Conservation (phyloP, 2,113 vertebrate species). For the Azemiops feae region DNA sequence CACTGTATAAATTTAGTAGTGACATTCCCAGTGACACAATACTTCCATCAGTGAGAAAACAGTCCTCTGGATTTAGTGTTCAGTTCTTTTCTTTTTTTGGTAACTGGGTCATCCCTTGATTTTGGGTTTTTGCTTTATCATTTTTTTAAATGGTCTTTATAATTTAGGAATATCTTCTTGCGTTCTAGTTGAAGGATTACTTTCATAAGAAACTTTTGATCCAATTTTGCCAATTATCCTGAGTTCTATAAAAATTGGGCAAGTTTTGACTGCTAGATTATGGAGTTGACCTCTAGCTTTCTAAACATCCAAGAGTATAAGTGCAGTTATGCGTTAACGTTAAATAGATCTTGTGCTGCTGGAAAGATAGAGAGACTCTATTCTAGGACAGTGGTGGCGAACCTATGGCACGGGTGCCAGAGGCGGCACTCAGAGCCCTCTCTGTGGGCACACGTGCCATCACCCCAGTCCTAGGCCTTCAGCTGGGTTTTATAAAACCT, state of each 20-base stretch:
- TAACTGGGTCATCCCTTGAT: background rate
- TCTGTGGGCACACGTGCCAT: no score
- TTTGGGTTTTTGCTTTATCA: background rate
- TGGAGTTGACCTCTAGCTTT: background rate
- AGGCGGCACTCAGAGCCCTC: no score
- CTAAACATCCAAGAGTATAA: slow-evolving; percentile 34
- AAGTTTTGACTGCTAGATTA: background rate
- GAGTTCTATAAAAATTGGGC: background rate
- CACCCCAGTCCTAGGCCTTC: no score
- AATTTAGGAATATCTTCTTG: background rate
- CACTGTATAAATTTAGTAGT: background rate
- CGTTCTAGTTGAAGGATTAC: background rate
- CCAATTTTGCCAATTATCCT: slow-evolving; percentile 8
- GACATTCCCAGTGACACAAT: background rate
- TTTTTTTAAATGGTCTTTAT: background rate
- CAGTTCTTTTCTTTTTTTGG: background rate
- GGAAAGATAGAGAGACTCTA: background rate
- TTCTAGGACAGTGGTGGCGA: no score
- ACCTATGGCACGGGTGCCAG: no score
- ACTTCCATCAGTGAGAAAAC: background rate
- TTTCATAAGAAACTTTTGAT: slow-evolving; percentile 18
- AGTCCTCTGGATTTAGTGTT: background rate
- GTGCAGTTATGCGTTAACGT: slow-evolving; percentile 24
- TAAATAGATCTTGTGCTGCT: slow-evolving; percentile 31
- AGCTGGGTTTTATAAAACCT: no score